Conservation (phyloP, 2,888 invertebrate species). For the Dasypogon diadema region DNA sequence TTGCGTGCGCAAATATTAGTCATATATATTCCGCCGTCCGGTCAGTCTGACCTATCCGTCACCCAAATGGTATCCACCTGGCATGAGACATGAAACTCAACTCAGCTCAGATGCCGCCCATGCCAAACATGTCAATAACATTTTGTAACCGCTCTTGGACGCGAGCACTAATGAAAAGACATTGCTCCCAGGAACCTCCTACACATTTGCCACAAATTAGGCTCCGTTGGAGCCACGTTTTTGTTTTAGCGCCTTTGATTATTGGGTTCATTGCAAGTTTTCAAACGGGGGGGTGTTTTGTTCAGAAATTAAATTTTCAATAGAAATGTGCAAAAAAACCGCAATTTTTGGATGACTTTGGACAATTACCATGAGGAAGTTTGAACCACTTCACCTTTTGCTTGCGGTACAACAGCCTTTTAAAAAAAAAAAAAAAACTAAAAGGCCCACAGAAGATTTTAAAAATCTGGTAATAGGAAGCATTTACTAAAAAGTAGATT, state of each 20-base stretch:
- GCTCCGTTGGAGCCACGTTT: background rate
- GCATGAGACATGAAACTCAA: background rate
- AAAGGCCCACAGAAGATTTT: too few species aligned
- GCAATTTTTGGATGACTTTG: too few species aligned
- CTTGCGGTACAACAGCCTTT: too few species aligned
- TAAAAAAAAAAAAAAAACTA: too few species aligned
- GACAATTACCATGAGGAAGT: too few species aligned
- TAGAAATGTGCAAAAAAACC: too few species aligned
- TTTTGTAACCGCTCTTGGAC: conserved; percentile 24
- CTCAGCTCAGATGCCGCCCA: conserved; percentile 25
- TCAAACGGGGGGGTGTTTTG: too few species aligned
- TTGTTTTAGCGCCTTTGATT: conserved; percentile 7
- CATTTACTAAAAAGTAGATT: too few species aligned
- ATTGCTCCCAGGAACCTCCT: conserved; percentile 51
- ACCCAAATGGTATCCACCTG: background rate
- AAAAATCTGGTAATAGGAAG: too few species aligned
- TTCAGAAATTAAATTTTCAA: too few species aligned
- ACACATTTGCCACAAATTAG: conserved; percentile 50
- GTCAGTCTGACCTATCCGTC: conserved; percentile 23
- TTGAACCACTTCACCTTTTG: too few species aligned
- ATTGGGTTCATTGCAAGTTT: too few species aligned
- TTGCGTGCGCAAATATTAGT: conserved; percentile 31
- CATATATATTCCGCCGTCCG: background rate
- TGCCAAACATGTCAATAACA: conserved; percentile 29
- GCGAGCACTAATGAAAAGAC: conserved; percentile 51